phyloP scores from a whole-genome alignment of 2,113 vertebrate species.

The Cyphomyrus discorhynchus region DNA sequence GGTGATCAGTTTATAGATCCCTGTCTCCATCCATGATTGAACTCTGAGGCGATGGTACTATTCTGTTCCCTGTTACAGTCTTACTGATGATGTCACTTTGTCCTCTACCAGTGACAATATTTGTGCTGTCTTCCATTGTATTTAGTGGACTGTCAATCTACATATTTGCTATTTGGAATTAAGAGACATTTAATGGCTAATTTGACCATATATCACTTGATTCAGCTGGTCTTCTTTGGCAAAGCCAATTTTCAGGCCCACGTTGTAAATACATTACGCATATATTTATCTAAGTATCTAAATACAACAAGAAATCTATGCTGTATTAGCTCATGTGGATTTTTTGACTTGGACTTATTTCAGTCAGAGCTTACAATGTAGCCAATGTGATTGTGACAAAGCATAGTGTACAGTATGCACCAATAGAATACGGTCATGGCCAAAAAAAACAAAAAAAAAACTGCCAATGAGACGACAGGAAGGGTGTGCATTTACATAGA shows the following conservation, averaged over 20 bases:
- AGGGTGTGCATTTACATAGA: background rate
- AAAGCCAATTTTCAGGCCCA: background rate
- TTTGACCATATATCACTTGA: background rate
- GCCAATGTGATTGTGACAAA: background rate
- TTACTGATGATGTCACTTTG: background rate
- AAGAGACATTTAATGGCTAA: background rate
- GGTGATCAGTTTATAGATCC: background rate
- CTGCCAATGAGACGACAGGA: background rate
- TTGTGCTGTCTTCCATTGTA: background rate
- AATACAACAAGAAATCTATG: background rate
- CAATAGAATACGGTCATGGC: background rate
- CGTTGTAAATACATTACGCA: background rate
- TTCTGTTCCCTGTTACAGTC: background rate
- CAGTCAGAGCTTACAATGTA: background rate
- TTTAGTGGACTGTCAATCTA: background rate
- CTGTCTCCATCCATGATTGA: background rate
- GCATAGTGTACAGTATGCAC: background rate
- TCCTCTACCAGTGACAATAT: background rate
- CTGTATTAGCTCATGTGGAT: background rate
- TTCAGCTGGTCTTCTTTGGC: background rate
- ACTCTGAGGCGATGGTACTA: background rate
- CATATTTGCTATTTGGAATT: background rate
- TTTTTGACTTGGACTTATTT: background rate
- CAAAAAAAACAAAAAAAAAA: background rate
- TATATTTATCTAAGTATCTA: background rate